A percentile compares a stretch with the other conserved stretches of the same genome.
phyloP scores from a whole-genome alignment of 92 coral and sea anemone genomes.

The Actinernus sp. region DNA sequence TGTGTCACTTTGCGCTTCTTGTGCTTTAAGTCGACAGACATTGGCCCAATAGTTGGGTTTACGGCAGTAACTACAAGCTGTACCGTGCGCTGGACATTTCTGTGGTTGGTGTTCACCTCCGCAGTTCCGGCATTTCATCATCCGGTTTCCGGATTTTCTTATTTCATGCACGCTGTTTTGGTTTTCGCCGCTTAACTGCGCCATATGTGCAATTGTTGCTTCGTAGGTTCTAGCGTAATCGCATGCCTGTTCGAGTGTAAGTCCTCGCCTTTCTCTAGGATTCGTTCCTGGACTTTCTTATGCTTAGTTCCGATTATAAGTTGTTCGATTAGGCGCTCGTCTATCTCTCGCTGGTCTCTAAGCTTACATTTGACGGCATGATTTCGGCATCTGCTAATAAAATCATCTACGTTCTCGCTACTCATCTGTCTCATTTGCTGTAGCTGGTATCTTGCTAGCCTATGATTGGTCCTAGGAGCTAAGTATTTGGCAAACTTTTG shows the following conservation, averaged over 20 bases:
- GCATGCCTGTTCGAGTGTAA: constrained; percentile 59
- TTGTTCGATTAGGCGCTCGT: constrained; percentile 65
- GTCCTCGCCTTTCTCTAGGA: constrained; percentile 47
- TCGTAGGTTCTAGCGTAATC: constrained; percentile 60
- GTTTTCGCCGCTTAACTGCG: no score
- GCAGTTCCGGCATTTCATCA: no score
- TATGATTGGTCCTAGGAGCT: constrained; percentile 58
- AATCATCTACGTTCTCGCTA: constrained; percentile 48
- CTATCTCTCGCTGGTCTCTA: constrained; percentile 49
- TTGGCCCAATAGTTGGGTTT: no score
- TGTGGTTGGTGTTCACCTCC: no score
- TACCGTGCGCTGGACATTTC: no score
- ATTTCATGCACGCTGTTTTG: no score
- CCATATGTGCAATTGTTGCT: constrained; percentile 42
- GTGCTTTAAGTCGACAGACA: no score
- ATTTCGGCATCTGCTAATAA: constrained; percentile 51
- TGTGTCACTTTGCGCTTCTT: no score
- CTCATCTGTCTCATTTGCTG: constrained; percentile 48
- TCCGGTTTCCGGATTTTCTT: no score
- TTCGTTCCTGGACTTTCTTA: constrained; percentile 54
- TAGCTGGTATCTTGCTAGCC: constrained; percentile 53
- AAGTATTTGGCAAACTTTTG: constrained; percentile 46
- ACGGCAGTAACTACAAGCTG: no score
- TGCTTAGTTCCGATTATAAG: constrained; percentile 59
- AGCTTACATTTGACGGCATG: constrained; percentile 69